Evolutionary conservation across 2,113 vertebrate genomes (phyloP).

Genomic region (Rhea pennata): DNA sequence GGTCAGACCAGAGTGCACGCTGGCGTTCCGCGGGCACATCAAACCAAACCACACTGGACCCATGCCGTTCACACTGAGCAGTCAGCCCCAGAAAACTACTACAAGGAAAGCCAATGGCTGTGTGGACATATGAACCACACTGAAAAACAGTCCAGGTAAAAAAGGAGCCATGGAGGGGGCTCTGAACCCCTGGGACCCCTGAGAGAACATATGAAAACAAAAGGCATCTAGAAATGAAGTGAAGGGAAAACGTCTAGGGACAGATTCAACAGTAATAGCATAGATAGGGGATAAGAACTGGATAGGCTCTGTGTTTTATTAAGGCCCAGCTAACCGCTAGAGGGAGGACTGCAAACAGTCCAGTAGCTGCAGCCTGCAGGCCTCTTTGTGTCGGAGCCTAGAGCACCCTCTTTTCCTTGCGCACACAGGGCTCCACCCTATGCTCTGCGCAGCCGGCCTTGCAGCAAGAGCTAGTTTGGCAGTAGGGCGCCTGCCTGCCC

Average conservation of each 20-base stretch:
- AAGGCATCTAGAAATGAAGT: background rate
- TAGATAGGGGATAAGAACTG: background rate
- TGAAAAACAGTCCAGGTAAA: background rate
- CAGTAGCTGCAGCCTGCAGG: background rate
- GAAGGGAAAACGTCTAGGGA: background rate
- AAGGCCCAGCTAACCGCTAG: background rate
- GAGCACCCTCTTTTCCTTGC: background rate
- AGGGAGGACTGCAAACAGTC: background rate
- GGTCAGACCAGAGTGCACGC: background rate
- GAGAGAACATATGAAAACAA: background rate
- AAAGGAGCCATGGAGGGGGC: background rate
- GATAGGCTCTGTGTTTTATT: background rate
- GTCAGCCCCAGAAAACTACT: background rate
- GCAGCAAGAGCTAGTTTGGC: background rate
- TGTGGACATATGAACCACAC: fast-evolving
- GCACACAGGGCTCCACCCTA: background rate
- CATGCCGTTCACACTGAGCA: background rate
- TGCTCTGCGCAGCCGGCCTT: background rate
- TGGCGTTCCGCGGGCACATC: background rate
- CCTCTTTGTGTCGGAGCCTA: background rate
- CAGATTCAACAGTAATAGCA: background rate
- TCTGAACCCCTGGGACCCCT: background rate
- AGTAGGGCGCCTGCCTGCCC: fast-evolving
- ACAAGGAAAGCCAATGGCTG: background rate
- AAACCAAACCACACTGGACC: background rate